Percentiles rank a stretch among this genome's conserved stretches.
Conservation (phyloP, 1,140 invertebrate genomes). For the Harpegnathos saltator region DNA sequence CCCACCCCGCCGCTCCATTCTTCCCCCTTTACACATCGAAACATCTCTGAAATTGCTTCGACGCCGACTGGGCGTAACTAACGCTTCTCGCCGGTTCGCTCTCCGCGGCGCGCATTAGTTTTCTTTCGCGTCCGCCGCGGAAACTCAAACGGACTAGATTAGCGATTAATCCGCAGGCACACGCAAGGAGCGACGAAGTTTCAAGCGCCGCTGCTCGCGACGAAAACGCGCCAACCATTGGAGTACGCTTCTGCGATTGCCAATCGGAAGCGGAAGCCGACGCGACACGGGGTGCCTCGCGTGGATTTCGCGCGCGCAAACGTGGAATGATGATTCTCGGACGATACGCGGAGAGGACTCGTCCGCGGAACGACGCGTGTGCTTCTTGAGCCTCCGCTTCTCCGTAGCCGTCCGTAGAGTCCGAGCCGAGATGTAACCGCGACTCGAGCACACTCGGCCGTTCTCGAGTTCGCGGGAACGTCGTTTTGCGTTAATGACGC, state of each 20-base stretch:
- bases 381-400: no score
- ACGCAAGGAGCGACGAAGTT: background rate
- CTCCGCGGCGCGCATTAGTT: background rate
- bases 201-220: background rate
- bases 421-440: background rate
- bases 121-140: slow-evolving; percentile 3
- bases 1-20: slow-evolving; percentile 10
- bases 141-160: slow-evolving; percentile 8
- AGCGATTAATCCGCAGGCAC: background rate
- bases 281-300: no score
- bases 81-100: slow-evolving; percentile 19
- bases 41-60: slow-evolving; percentile 54
- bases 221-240: slow-evolving; percentile 1
- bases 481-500: slow-evolving; percentile 40
- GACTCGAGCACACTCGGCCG: background rate
- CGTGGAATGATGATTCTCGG: no score
- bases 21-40: slow-evolving; percentile 50
- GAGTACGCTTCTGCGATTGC: background rate
- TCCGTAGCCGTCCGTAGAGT: no score
- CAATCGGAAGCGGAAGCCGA: background rate
- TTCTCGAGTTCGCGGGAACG: slow-evolving; percentile 25
- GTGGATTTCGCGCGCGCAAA: no score
- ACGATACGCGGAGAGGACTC: no score
- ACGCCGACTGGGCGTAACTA: slow-evolving; percentile 40
- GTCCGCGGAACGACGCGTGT: no score